These are phyloP conservation scores for Semicossyphus pulcher DNA, from an alignment of 2,113 vertebrate genomes.

Conservation along the genomic window DNA sequence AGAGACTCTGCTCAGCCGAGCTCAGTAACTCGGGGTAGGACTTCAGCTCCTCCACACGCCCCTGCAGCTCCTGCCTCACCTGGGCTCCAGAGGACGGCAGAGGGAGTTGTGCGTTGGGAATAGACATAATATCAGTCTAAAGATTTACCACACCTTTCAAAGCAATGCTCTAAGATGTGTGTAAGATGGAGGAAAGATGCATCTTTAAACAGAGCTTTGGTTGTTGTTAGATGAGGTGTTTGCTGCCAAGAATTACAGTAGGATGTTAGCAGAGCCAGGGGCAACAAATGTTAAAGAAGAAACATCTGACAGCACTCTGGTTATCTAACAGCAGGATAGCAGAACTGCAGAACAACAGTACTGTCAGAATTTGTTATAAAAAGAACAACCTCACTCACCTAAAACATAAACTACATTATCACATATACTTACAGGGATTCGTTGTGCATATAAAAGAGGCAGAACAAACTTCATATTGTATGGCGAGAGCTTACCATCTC, in stretches of 20 bases:
- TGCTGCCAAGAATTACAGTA: background rate
- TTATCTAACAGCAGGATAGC: too few species aligned
- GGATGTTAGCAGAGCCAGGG: background rate
- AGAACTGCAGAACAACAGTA: too few species aligned
- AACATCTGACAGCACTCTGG: too few species aligned
- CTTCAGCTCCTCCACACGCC: conserved; percentile 81
- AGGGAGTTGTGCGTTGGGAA: conserved; percentile 32
- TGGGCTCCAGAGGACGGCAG: conserved; percentile 67
- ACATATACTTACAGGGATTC: too few species aligned
- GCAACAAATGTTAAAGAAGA: too few species aligned
- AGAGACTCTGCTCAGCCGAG: conserved; percentile 78
- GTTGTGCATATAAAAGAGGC: too few species aligned
- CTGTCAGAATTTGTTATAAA: too few species aligned
- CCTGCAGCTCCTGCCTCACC: conserved; percentile 83
- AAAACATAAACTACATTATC: too few species aligned
- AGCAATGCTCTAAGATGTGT: background rate
- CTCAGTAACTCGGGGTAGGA: conserved; percentile 79
- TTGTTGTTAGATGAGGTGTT: background rate
- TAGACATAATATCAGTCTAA: conserved; percentile 32
- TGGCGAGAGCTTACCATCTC: conserved; percentile 72
- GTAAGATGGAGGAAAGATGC: background rate
- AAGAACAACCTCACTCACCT: too few species aligned
- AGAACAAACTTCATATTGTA: too few species aligned
- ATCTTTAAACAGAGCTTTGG: background rate
- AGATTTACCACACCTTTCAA: background rate